phyloP scores from a whole-genome alignment of 1,140 invertebrate species.

The Halyomorpha halys region DNA sequence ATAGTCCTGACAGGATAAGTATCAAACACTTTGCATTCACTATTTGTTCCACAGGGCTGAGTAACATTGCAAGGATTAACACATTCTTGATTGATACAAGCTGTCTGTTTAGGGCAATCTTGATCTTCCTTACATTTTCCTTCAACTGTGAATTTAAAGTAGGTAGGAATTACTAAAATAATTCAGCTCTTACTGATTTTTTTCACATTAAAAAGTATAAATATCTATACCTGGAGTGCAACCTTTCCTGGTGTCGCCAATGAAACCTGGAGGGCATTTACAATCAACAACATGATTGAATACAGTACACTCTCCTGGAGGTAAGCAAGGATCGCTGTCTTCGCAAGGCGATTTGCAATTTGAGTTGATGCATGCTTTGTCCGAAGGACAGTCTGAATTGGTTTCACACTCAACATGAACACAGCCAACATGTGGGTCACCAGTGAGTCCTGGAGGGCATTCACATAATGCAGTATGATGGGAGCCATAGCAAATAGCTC shows the following conservation, averaged over 20 bases:
- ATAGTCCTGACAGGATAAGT: constrained; percentile 74
- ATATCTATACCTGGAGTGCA: constrained; percentile 45
- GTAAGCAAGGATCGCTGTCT: constrained; percentile 50
- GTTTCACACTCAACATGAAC: constrained; percentile 62
- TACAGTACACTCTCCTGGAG: constrained; percentile 59
- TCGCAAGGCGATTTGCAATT: constrained; percentile 68
- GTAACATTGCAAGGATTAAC: constrained; percentile 71
- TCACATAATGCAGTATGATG: constrained; percentile 71
- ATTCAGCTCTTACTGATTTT: background rate
- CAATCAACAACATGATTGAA: constrained; percentile 66
- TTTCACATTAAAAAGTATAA: too few species aligned
- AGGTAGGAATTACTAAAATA: background rate
- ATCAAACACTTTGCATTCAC: constrained; percentile 67
- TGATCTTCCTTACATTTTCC: constrained; percentile 65
- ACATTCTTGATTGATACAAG: constrained; percentile 70
- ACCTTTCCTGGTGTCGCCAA: constrained; percentile 51
- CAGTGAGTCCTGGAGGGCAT: constrained; percentile 65
- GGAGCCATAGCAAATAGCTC: constrained; percentile 61
- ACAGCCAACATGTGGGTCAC: constrained; percentile 68
- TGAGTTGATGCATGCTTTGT: constrained; percentile 66
- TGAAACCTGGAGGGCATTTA: constrained; percentile 63
- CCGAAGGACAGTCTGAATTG: constrained; percentile 61
- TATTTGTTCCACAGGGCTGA: constrained; percentile 70
- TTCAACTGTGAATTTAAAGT: constrained; percentile 35
- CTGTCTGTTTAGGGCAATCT: constrained; percentile 71